phyloP scores from a whole-genome alignment of 2,797 vertebrate species.

The Crax fasciolata region DNA sequence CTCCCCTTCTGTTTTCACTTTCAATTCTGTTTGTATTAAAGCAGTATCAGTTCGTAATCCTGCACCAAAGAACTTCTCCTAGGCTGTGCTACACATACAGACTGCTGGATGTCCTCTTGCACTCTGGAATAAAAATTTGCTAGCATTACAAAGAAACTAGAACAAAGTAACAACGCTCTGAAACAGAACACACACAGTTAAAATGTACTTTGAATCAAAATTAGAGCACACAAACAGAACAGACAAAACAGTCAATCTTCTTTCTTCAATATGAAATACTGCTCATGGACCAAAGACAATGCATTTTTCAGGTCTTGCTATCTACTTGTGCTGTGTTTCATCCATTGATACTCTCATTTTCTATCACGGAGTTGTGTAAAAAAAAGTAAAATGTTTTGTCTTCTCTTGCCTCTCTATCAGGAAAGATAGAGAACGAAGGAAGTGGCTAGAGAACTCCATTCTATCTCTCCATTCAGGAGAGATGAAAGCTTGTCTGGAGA shows the following conservation, averaged over 20 bases:
- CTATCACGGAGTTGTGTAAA: neutral
- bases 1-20: neutral
- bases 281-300: neutral
- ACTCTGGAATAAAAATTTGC: neutral
- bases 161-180: neutral
- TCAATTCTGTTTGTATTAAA: neutral
- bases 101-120: neutral
- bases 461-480: neutral
- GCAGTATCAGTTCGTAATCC: neutral
- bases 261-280: neutral
- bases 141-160: neutral
- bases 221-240: neutral
- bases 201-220: neutral
- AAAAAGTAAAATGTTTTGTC: neutral
- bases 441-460: neutral
- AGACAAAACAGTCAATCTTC: rapidly evolving
- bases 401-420: neutral
- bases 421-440: neutral
- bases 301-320: neutral
- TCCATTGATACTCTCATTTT: neutral
- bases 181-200: neutral
- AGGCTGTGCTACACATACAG: neutral
- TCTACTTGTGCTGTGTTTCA: neutral
- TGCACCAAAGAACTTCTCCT: neutral
- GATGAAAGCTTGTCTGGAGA: neutral